Base-by-base conservation (phyloP, 35 echinoderm and acorn worm genomes). In the Stichopus chloronotus region DNA sequence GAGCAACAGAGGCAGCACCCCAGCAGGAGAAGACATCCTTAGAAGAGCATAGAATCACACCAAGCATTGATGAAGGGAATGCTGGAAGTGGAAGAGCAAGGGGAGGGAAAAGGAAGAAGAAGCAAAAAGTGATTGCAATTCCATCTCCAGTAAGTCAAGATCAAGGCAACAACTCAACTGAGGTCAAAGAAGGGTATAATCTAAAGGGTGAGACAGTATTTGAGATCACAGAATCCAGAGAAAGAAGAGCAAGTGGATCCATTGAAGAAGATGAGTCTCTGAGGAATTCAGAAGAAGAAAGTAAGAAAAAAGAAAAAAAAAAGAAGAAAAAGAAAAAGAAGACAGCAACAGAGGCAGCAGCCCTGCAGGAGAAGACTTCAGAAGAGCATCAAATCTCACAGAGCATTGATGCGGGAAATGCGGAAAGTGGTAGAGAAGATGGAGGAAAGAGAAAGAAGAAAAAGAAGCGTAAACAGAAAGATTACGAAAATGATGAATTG, bases 101-200 rank as follows among this genome's bases (percentile, higher is more conserved):
- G 54, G 21, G 6, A 92, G 80, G 56, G 61, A 43, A 16, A 92
- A 92, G 10, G 57, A 92, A 92, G 63, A 79, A 30, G n/a, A 86
- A 59, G 30, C 30, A 90, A 58, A 21, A 56, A 58, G 57, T n/a
- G 4, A 20, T 16, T 20, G 69, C 7, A 74, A n/a, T 7, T 74
- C 6, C 7, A 74, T 20, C 20, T n/a, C 69, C 30, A 43, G 30
- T 43, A 43, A 43, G 30, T 3, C 30, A 43, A 43, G 30, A 43
- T 0, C 30, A 43, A 43, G 30, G 30, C 0, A 43, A 43, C 30
- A 43, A 43, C 30, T 43, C 30, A 43, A 43, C 30, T 43, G 30
- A 43, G 30, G 30, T 43, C 30, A 43, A 43, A 43, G 30, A 43
- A 43, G 30, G 43, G n/a, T 21, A 25, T 53, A 56, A 53, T 21